These are phyloP conservation scores for Papilio elwesi DNA, from an alignment of 2,888 invertebrate species.

Conservation along the genomic window DNA sequence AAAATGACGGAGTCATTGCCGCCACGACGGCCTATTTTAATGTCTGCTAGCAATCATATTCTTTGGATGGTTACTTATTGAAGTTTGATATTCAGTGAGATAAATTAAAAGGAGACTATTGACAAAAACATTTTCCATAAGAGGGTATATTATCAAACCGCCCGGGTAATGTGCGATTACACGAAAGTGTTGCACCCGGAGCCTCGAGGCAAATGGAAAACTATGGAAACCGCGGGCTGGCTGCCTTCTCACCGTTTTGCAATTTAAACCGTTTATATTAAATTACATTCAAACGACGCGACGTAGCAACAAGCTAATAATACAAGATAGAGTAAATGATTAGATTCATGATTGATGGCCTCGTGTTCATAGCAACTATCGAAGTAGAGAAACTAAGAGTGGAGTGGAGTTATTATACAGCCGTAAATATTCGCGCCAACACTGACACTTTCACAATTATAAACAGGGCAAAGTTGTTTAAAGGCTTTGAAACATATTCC, in stretches of 20 bases:
- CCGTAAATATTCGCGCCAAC: not conserved
- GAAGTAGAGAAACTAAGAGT: constrained; percentile 5
- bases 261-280: constrained; percentile 21
- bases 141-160: too few species aligned
- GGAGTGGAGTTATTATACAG: constrained; percentile 1
- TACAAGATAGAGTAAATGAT: constrained; percentile 13
- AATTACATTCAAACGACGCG: constrained; percentile 18
- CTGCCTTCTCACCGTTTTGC: constrained; percentile 26
- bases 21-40: too few species aligned
- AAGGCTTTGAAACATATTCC: not conserved
- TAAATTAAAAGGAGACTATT: too few species aligned
- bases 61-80: too few species aligned
- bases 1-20: too few species aligned
- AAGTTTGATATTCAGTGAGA: too few species aligned
- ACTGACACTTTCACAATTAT: constrained; percentile 16
- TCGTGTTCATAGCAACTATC: not conserved
- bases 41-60: too few species aligned
- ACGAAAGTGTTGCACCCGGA: constrained; percentile 26
- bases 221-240: constrained; percentile 21
- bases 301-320: constrained; percentile 11
- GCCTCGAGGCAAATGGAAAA: constrained; percentile 25
- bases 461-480: not conserved
- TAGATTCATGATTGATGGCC: constrained; percentile 17
- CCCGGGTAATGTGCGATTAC: not conserved
- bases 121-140: too few species aligned